Conservation (phyloP, 2,888 invertebrate genomes). For the Papilio protenor region DNA sequence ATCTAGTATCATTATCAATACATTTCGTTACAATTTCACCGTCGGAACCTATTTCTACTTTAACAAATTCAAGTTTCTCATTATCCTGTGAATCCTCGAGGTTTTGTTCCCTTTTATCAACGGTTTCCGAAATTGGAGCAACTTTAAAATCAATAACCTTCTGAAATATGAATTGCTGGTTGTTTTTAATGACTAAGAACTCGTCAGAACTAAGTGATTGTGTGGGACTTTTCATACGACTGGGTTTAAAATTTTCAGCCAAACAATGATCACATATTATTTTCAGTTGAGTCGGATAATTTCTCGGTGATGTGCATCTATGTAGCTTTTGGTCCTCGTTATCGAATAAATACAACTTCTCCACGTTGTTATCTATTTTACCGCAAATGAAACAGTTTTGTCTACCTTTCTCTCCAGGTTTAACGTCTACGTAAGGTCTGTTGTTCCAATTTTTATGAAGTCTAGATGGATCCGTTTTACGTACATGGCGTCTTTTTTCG, state of each 20-base stretch:
- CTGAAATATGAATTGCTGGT: constrained; percentile 78
- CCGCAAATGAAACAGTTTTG: constrained; percentile 74
- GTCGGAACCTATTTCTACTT: constrained; percentile 76
- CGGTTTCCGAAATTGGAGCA: constrained; percentile 45
- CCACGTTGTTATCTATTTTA: constrained; percentile 64
- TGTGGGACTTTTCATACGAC: constrained; percentile 69
- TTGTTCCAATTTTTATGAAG: constrained; percentile 63
- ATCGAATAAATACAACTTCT: constrained; percentile 75
- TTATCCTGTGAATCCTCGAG: constrained; percentile 42
- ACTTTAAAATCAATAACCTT: constrained; percentile 57
- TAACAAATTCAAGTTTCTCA: constrained; percentile 66
- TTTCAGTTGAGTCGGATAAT: constrained; percentile 33
- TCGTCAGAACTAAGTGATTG: constrained; percentile 71
- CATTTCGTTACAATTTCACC: constrained; percentile 72
- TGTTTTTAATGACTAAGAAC: constrained; percentile 76
- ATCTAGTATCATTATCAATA: constrained; percentile 58
- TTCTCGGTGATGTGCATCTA: constrained; percentile 66
- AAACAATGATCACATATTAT: constrained; percentile 40
- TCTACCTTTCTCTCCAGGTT: constrained; percentile 64
- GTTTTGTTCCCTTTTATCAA: constrained; percentile 52
- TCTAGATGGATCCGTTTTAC: constrained; percentile 75
- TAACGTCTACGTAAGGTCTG: constrained; percentile 62
- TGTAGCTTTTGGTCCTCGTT: constrained; percentile 77
- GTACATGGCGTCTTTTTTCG: constrained; percentile 69
- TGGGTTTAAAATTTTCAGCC: constrained; percentile 67